These are phyloP conservation scores for Scomberomorus guttatus DNA, from an alignment of 2,797 vertebrate species.

Conservation along the genomic window DNA sequence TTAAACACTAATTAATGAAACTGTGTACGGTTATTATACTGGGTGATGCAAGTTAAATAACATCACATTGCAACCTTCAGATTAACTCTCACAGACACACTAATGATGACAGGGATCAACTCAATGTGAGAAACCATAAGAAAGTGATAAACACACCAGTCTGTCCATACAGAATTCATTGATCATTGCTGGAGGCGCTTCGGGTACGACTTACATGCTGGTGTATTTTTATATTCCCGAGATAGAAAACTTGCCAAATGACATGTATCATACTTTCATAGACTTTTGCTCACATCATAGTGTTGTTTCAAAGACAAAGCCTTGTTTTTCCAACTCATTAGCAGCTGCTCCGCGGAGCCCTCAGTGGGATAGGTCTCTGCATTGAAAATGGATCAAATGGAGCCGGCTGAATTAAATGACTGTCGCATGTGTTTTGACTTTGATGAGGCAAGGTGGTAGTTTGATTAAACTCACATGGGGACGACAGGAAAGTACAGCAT, in stretches of 20 bases:
- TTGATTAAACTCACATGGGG: slow-evolving; percentile 8
- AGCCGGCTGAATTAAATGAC: slow-evolving; percentile 31
- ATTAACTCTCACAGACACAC: background rate
- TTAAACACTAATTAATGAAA: background rate
- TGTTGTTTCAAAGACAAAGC: slow-evolving; percentile 54
- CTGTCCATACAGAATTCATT: background rate
- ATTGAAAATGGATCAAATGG: slow-evolving; percentile 47
- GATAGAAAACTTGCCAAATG: slow-evolving; percentile 25
- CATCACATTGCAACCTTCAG: background rate
- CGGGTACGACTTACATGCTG: slow-evolving; percentile 8
- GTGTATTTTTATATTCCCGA: slow-evolving; percentile 15
- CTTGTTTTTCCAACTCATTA: slow-evolving; percentile 50
- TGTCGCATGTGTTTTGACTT: slow-evolving; percentile 33
- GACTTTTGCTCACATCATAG: slow-evolving; percentile 15
- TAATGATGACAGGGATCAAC: slow-evolving; percentile 1
- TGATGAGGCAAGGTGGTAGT: slow-evolving; percentile 26
- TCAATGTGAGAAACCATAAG: background rate
- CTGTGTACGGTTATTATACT: background rate
- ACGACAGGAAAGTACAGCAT: slow-evolving; percentile 5
- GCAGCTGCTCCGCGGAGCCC: background rate
- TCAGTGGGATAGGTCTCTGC: slow-evolving; percentile 12
- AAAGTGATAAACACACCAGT: slow-evolving; percentile 8
- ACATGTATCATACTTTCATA: slow-evolving; percentile 5
- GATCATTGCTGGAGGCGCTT: slow-evolving; percentile 14
- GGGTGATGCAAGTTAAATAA: background rate